Conservation (phyloP, 2,113 vertebrate genomes). For the Tachycineta bicolor region DNA sequence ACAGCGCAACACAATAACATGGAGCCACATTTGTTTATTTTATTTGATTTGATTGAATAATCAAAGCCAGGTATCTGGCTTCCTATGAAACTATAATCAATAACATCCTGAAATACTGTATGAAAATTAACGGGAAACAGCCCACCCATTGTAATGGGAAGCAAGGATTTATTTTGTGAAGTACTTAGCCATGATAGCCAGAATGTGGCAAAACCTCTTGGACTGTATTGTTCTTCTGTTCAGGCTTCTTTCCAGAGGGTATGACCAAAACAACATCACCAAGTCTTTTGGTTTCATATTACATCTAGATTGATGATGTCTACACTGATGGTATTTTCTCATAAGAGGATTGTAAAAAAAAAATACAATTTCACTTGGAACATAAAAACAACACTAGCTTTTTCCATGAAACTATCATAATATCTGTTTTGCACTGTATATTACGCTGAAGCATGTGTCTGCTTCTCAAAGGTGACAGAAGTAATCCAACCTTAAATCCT, state of each 20-base stretch:
- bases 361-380: background rate
- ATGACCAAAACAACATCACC: background rate
- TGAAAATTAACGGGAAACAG: background rate
- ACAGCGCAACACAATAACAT: background rate
- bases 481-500: background rate
- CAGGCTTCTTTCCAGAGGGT: background rate
- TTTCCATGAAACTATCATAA: background rate
- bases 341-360: background rate
- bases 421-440: background rate
- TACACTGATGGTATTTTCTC: background rate
- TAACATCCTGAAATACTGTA: background rate
- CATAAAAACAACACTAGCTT: background rate
- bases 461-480: background rate
- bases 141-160: background rate
- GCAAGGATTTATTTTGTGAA: background rate
- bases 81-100: background rate
- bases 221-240: background rate
- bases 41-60: background rate
- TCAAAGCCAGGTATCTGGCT: background rate
- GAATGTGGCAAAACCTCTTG: background rate
- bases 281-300: background rate
- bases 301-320: background rate
- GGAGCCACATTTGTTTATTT: background rate
- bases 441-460: background rate
- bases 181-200: background rate